Conservation (phyloP, 2,113 vertebrate species). For the Brachionichthys hirsutus region DNA sequence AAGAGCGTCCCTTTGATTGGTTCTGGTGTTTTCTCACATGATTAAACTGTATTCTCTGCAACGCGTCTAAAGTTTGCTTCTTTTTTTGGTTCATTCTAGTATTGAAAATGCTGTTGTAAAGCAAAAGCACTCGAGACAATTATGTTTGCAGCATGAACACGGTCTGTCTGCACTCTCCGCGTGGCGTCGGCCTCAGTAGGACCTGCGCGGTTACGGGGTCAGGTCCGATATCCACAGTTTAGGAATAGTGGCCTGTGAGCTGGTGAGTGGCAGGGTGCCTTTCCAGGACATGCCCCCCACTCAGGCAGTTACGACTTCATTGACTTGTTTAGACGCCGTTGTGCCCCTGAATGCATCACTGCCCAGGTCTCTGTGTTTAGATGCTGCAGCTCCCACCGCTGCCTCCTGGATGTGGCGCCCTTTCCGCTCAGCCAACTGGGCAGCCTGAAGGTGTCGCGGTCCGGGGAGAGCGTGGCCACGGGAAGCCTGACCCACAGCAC, state of each 20-base stretch:
- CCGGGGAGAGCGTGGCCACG: constrained; percentile 87
- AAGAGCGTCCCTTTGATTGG: too few relatives aligned
- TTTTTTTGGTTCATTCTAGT: background rate
- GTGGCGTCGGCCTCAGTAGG: constrained; percentile 77
- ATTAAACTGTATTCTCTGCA: too few relatives aligned
- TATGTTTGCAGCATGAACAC: constrained; percentile 16
- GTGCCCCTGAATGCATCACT: too few relatives aligned
- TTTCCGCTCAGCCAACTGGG: constrained; percentile 85
- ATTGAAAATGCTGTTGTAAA: background rate
- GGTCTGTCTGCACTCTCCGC: background rate
- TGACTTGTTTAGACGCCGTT: too few relatives aligned
- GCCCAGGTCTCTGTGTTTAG: constrained; percentile 60
- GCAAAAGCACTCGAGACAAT: constrained; percentile 2
- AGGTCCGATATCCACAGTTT: constrained; percentile 98
- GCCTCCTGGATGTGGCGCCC: constrained; percentile 81
- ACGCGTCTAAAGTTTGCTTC: background rate
- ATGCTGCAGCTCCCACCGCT: constrained; percentile 90
- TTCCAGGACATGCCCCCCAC: constrained; percentile 97
- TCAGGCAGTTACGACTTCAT: constrained; percentile 77
- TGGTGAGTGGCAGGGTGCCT: constrained; percentile 92
- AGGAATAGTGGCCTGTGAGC: constrained; percentile 94
- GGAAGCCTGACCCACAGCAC: constrained; percentile 85
- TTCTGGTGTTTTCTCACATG: background rate
- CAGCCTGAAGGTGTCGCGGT: constrained; percentile 88
- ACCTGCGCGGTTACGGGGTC: constrained; percentile 93